Percentiles rank a stretch among this genome's conserved stretches.
phyloP scores from a whole-genome alignment of 1,140 invertebrate genomes.

The Lamellibrachia luymesi region DNA sequence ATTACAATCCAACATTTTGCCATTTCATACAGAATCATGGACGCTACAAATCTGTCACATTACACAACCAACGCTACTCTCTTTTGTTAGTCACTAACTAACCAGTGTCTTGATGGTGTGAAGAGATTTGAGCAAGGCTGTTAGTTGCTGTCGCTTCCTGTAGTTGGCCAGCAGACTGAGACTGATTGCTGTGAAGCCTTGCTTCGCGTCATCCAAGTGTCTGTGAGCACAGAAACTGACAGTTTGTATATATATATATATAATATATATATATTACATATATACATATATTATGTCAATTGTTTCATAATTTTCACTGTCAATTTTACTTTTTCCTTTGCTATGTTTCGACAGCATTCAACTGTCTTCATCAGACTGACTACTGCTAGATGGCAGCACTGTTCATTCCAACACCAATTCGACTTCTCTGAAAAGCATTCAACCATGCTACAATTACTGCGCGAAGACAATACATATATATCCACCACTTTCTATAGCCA shows the following conservation, averaged over 20 bases:
- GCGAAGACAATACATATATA: too few species aligned
- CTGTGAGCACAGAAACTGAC: conserved; percentile 33
- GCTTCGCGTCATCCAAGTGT: conserved; percentile 69
- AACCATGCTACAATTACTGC: too few species aligned
- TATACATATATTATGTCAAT: too few species aligned
- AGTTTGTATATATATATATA: not conserved
- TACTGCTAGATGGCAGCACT: too few species aligned
- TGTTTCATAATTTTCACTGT: too few species aligned
- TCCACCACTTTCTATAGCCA: too few species aligned
- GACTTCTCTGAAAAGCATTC: too few species aligned
- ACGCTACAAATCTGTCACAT: not conserved
- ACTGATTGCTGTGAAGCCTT: conserved; percentile 79
- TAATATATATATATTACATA: too few species aligned
- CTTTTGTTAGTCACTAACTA: conserved; percentile 34
- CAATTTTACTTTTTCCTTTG: too few species aligned
- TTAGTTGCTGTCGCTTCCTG: conserved; percentile 76
- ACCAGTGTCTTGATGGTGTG: conserved; percentile 80
- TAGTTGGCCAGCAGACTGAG: conserved; percentile 85
- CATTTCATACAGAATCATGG: not conserved
- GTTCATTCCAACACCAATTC: too few species aligned
- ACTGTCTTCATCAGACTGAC: too few species aligned
- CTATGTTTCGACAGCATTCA: too few species aligned
- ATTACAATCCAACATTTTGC: not conserved
- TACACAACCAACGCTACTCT: not conserved
- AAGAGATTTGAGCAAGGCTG: conserved; percentile 74